These are phyloP conservation scores for Drepana arcuata DNA, from an alignment of 1,140 invertebrate genomes.

Conservation along the genomic window DNA sequence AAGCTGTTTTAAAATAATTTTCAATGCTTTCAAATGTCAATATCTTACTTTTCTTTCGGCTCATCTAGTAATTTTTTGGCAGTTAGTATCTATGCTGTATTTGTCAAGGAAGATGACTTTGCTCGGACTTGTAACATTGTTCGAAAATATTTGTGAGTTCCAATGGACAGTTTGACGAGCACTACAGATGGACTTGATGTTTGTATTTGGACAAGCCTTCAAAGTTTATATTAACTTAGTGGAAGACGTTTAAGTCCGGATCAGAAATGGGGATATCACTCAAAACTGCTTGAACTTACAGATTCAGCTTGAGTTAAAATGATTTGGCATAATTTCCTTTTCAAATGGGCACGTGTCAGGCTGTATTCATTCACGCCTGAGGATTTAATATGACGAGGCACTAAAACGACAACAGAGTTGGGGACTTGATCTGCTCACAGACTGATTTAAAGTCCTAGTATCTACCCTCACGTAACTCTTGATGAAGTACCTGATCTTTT, in stretches of 20 bases:
- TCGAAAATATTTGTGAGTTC: conserved; percentile 44
- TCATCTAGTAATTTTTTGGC: conserved; percentile 29
- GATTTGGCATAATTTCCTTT: too few relatives aligned
- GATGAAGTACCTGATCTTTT: too few relatives aligned
- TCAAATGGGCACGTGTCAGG: too few relatives aligned
- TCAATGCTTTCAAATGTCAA: not conserved
- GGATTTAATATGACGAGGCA: too few relatives aligned
- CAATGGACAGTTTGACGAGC: conserved; percentile 26
- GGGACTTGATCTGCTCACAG: too few relatives aligned
- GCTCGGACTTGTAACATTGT: conserved; percentile 46
- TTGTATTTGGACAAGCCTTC: conserved; percentile 11
- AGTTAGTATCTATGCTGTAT: too few relatives aligned
- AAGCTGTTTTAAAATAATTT: not conserved
- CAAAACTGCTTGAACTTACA: not conserved
- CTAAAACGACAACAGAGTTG: too few relatives aligned
- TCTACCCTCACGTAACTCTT: too few relatives aligned
- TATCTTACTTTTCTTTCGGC: not conserved
- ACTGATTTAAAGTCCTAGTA: not conserved
- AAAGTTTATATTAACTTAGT: not conserved
- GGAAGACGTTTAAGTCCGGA: conserved; percentile 4
- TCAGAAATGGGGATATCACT: not conserved
- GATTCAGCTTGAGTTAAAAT: not conserved
- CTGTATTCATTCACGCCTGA: too few relatives aligned
- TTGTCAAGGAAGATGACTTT: conserved; percentile 57
- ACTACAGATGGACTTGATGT: conserved; percentile 13